Conservation (phyloP, 2,888 invertebrate genomes). For the Drosophila pseudotakahashii region DNA sequence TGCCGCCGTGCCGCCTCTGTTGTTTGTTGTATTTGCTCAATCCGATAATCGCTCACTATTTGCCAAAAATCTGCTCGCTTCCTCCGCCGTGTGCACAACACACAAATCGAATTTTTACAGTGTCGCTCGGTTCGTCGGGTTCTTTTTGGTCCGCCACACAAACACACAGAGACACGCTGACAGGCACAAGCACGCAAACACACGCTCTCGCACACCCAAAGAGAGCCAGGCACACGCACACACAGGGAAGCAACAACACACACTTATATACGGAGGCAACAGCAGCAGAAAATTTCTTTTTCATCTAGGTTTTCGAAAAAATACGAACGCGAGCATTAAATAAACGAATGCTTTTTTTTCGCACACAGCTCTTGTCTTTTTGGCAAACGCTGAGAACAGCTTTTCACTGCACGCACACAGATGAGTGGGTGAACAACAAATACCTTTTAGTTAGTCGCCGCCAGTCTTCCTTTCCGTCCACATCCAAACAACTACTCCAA, state of each 20-base stretch:
- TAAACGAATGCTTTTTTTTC: slow-evolving; percentile 36
- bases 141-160: slow-evolving; percentile 70
- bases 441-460: slow-evolving; percentile 66
- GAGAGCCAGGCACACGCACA: slow-evolving; percentile 23
- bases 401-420: slow-evolving; percentile 33
- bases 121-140: slow-evolving; percentile 57
- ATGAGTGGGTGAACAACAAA: slow-evolving; percentile 20
- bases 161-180: slow-evolving; percentile 62
- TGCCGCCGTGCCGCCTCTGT: slow-evolving; percentile 19
- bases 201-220: slow-evolving; percentile 29
- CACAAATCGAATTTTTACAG: slow-evolving; percentile 68
- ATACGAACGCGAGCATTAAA: slow-evolving; percentile 40
- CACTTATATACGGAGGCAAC: slow-evolving; percentile 9
- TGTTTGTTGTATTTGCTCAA: slow-evolving; percentile 33
- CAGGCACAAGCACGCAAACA: slow-evolving; percentile 29
- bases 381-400: slow-evolving; percentile 39
- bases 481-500: slow-evolving; percentile 63
- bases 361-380: slow-evolving; percentile 29
- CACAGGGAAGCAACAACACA: slow-evolving; percentile 16
- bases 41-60: slow-evolving; percentile 41
- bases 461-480: slow-evolving; percentile 77
- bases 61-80: slow-evolving; percentile 36
- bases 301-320: slow-evolving; percentile 39
- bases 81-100: slow-evolving; percentile 42
- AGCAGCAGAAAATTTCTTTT: slow-evolving; percentile 49